phyloP scores from a whole-genome alignment of 2,113 vertebrate species.

The Aspiorhynchus laticeps region DNA sequence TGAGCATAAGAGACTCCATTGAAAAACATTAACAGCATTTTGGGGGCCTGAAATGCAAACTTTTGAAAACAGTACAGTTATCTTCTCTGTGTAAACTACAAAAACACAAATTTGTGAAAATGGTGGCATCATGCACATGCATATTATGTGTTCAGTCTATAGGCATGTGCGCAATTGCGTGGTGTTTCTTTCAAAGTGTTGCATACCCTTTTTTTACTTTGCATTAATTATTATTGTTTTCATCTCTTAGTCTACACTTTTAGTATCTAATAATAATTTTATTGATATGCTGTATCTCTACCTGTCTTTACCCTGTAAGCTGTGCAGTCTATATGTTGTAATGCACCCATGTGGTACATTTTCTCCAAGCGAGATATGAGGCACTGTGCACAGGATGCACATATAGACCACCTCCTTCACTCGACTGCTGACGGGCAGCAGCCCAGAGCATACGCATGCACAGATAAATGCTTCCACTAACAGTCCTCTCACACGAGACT shows the following conservation, averaged over 20 bases:
- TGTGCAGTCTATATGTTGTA: conserved; percentile 6
- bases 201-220: neutral
- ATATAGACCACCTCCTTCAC: conserved; percentile 57
- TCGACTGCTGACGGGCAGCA: conserved; percentile 19
- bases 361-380: conserved; percentile 70
- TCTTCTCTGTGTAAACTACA: too few relatives aligned
- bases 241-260: neutral
- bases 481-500: conserved; percentile 6
- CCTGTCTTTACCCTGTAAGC: conserved; percentile 16
- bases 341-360: conserved; percentile 25
- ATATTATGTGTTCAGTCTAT: too few relatives aligned
- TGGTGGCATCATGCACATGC: too few relatives aligned
- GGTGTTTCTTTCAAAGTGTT: too few relatives aligned
- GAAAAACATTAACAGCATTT: too few relatives aligned
- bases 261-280: conserved; percentile 21
- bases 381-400: conserved; percentile 64
- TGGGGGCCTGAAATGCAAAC: too few relatives aligned
- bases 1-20: too few relatives aligned
- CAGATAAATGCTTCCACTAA: neutral
- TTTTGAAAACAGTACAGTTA: too few relatives aligned
- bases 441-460: neutral
- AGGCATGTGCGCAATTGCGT: too few relatives aligned
- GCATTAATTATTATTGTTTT: neutral
- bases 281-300: conserved; percentile 10
- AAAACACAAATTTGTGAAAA: too few relatives aligned